Evolutionary conservation across 2,113 vertebrate species (phyloP).

Genomic region (Bos indicus): DNA sequence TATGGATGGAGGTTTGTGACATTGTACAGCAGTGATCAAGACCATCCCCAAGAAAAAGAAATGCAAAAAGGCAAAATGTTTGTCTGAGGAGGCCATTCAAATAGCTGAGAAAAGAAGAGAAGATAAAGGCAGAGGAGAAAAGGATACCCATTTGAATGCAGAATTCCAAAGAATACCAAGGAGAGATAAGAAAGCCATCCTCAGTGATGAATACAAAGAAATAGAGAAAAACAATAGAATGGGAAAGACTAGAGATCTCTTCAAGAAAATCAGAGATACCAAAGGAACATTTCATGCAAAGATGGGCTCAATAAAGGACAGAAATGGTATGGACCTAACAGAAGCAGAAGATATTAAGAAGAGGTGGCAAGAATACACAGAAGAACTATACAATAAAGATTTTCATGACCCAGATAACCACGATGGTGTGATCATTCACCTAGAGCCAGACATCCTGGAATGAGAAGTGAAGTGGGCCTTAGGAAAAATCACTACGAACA

Average conservation of each 20-base stretch:
- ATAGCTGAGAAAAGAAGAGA: neutral
- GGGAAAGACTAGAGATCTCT: neutral
- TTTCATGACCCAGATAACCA: neutral
- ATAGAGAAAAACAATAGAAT: neutral
- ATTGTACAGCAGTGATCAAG: neutral
- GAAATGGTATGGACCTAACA: neutral
- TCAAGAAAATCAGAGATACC: neutral
- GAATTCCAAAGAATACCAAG: neutral
- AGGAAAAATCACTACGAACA: neutral
- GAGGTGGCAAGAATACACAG: neutral
- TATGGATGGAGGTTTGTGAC: neutral
- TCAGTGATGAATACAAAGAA: neutral
- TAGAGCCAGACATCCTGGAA: neutral
- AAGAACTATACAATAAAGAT: neutral
- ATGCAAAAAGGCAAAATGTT: neutral
- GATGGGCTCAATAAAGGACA: neutral
- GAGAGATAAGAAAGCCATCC: neutral
- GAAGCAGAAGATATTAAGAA: neutral
- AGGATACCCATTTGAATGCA: neutral
- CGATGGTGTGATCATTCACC: neutral
- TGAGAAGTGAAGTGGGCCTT: neutral
- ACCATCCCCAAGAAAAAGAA: neutral
- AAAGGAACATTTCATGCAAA: neutral
- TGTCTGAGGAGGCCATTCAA: neutral
- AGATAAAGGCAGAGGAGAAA: neutral